Evolutionary conservation across 2,888 invertebrate genomes (phyloP).

Genomic region (Netelia fuscicornis): DNA sequence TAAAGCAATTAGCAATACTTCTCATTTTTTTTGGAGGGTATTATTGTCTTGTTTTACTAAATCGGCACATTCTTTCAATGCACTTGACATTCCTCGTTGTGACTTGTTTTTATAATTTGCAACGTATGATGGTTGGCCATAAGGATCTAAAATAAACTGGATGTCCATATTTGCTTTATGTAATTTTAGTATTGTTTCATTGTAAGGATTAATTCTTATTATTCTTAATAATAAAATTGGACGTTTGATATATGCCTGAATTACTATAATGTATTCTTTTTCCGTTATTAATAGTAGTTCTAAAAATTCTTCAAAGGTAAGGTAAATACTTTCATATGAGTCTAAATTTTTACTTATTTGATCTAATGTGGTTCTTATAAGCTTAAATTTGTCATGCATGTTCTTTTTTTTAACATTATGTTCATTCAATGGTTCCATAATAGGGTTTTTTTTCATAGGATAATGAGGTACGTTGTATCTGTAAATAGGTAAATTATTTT

Average conservation of each 20-base stretch:
- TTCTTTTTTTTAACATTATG: neutral
- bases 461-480: too few species aligned
- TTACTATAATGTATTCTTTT: too few species aligned
- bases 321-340: slow-evolving; percentile 33
- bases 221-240: too few species aligned
- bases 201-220: too few species aligned
- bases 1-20: too few species aligned
- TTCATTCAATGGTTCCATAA: too few species aligned
- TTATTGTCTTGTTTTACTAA: slow-evolving; percentile 40
- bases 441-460: neutral
- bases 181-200: slow-evolving; percentile 6
- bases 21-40: too few species aligned
- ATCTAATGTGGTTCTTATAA: slow-evolving; percentile 31
- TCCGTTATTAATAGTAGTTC: neutral
- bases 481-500: slow-evolving; percentile 24
- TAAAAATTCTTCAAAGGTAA: slow-evolving; percentile 36
- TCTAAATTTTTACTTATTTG: slow-evolving; percentile 9
- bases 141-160: slow-evolving; percentile 46
- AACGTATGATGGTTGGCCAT: slow-evolving; percentile 32
- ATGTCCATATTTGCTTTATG: slow-evolving; percentile 50
- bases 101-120: slow-evolving; percentile 34
- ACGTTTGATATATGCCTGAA: too few species aligned
- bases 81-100: slow-evolving; percentile 13
- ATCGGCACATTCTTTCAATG: slow-evolving; percentile 22
- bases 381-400: slow-evolving; percentile 11